Evolutionary conservation across 2,113 vertebrate genomes (phyloP).

Genomic region (Harpagus bidentatus): DNA sequence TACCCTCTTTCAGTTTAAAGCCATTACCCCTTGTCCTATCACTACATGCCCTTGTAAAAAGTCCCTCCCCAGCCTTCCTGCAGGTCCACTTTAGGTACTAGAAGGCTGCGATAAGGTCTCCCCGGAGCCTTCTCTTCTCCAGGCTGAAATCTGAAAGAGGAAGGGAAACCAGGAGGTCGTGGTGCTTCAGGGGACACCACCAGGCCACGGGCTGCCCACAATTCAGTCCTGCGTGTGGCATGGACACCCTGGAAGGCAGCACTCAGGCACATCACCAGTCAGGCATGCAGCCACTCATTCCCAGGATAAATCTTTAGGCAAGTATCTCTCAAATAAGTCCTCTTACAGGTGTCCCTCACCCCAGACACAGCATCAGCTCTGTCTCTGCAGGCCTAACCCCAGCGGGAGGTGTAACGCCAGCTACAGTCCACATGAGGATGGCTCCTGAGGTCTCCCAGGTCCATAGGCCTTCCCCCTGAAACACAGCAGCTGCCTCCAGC

Average conservation of each 20-base stretch:
- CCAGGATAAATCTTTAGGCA: neutral
- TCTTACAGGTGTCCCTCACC: neutral
- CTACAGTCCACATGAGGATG: fast-evolving
- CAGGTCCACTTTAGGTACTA: no score
- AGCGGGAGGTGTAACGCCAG: neutral
- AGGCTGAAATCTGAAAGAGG: neutral
- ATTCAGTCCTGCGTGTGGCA: fast-evolving
- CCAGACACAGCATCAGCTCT: neutral
- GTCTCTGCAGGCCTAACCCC: neutral
- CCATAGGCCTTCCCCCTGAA: neutral
- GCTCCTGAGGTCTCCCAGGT: neutral
- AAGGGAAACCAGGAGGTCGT: no score
- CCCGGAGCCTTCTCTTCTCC: no score
- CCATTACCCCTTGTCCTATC: no score
- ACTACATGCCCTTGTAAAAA: no score
- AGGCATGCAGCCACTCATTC: no score
- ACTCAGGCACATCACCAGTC: fast-evolving
- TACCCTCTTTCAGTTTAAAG: no score
- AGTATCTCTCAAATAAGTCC: neutral
- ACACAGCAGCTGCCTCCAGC: neutral
- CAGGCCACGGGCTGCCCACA: neutral
- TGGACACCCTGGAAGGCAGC: neutral
- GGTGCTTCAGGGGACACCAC: neutral
- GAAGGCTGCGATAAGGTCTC: no score
- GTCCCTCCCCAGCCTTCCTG: no score